Evolutionary conservation across 2,113 vertebrate genomes (phyloP).

Genomic region (Malurus melanocephalus): DNA sequence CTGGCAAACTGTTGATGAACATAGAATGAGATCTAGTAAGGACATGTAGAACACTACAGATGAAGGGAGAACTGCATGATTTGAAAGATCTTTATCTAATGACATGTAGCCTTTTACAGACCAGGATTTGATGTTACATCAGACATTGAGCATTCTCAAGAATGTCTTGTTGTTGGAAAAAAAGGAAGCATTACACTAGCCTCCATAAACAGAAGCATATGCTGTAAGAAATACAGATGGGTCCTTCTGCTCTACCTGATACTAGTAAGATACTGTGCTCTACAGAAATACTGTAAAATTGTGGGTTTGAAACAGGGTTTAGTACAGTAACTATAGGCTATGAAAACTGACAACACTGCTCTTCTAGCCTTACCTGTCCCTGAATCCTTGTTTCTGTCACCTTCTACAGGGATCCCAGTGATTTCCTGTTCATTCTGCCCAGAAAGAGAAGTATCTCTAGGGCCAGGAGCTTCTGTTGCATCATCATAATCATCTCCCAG

Average conservation of each 20-base stretch:
- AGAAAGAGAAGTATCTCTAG: not conserved
- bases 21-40: not conserved
- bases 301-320: not conserved
- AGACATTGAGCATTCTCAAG: not conserved
- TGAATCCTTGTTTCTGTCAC: not conserved
- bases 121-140: not conserved
- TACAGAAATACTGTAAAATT: not conserved
- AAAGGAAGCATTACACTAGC: not conserved
- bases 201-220: not conserved
- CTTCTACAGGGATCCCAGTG: not conserved
- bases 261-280: not conserved
- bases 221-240: not conserved
- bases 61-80: not conserved
- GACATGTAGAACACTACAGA: not conserved
- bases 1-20: not conserved
- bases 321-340: not conserved
- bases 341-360: not conserved
- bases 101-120: not conserved
- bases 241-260: not conserved
- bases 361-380: not conserved
- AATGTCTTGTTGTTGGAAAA: not conserved
- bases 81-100: not conserved
- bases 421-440: not conserved
- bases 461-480: not conserved
- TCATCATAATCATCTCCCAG: conserved; percentile 41